These are phyloP conservation scores for Cnemophilus loriae DNA, from an alignment of 2,113 vertebrate genomes.

Conservation along the genomic window DNA sequence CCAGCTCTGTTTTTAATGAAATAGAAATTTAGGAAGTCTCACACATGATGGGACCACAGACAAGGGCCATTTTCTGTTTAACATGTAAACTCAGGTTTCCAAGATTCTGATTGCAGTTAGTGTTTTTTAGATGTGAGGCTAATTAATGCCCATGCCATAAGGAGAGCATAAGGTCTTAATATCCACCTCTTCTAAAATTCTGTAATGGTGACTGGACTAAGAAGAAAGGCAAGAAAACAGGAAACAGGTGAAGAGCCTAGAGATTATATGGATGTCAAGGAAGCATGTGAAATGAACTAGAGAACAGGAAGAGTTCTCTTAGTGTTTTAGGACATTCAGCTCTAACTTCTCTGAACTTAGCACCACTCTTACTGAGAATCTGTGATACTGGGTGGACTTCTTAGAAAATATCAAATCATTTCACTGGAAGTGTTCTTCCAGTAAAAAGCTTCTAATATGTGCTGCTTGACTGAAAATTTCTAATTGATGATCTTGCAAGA, in stretches of 20 bases:
- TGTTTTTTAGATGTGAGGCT: background rate
- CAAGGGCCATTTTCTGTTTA: background rate
- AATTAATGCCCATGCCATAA: background rate
- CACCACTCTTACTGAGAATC: background rate
- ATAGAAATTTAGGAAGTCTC: background rate
- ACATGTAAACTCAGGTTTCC: background rate
- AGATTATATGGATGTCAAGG: background rate
- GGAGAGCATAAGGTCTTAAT: background rate
- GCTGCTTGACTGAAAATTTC: background rate
- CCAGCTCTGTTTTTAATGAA: background rate
- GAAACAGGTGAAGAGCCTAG: background rate
- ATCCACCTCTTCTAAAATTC: background rate
- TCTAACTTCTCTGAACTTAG: background rate
- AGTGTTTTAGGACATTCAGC: background rate
- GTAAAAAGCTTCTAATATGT: background rate
- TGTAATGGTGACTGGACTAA: background rate
- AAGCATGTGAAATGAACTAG: background rate
- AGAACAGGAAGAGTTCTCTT: background rate
- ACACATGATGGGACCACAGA: background rate
- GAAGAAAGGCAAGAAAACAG: background rate
- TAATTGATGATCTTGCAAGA: background rate
- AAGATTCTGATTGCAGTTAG: background rate
- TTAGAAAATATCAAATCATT: background rate
- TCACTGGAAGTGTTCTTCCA: background rate
- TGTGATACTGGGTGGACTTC: background rate